Percentiles rank a stretch among this genome's conserved stretches.
Evolutionary conservation across 2,797 vertebrate species (phyloP).

Genomic region (Peromyscus melanophrys): DNA sequence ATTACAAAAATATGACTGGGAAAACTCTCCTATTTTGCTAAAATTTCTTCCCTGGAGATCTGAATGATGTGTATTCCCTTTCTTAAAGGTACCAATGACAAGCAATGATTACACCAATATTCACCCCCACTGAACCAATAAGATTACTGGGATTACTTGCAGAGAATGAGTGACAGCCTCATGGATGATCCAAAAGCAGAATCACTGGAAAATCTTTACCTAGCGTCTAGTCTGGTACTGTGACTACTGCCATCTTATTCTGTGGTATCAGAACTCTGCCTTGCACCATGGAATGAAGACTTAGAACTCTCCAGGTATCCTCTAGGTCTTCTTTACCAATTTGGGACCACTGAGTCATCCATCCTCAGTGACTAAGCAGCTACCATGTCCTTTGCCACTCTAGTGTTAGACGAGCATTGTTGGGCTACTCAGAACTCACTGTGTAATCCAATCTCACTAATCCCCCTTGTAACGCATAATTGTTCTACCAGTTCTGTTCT

Average conservation of each 20-base stretch:
- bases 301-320: neutral
- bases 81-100: neutral
- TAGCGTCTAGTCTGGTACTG: neutral
- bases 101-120: neutral
- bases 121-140: neutral
- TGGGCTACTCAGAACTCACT: neutral
- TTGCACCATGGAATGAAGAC: neutral
- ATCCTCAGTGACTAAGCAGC: neutral
- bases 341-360: neutral
- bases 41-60: constrained; percentile 29
- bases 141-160: neutral
- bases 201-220: neutral
- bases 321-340: no score
- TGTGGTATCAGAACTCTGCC: neutral
- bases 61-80: neutral
- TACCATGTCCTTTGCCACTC: neutral
- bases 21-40: constrained; percentile 60
- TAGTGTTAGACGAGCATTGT: neutral
- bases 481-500: neutral
- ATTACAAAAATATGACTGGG: constrained; percentile 67
- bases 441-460: neutral
- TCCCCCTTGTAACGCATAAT: neutral
- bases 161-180: neutral
- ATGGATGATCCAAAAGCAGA: neutral
- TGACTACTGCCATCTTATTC: neutral